These are phyloP conservation scores for Montifringilla adamsi DNA, from an alignment of 2,113 vertebrate species.

Conservation along the genomic window DNA sequence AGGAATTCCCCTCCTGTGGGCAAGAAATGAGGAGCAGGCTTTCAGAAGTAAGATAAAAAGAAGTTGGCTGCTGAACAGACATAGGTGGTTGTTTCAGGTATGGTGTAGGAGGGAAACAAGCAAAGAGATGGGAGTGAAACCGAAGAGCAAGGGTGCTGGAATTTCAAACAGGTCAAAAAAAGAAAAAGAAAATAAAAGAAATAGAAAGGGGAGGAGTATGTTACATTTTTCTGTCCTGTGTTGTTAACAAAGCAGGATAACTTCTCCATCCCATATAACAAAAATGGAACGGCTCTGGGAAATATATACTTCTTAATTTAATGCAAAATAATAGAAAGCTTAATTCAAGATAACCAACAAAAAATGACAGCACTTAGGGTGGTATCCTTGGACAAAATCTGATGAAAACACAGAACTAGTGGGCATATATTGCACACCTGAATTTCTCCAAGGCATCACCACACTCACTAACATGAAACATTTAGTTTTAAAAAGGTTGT, in stretches of 20 bases:
- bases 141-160: background rate
- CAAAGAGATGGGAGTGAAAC: background rate
- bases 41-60: background rate
- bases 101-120: background rate
- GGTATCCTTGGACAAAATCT: background rate
- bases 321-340: background rate
- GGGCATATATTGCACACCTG: background rate
- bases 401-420: background rate
- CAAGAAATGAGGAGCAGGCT: background rate
- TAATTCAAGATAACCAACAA: background rate
- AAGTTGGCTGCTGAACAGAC: background rate
- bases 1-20: background rate
- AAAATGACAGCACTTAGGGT: background rate
- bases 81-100: background rate
- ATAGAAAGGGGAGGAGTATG: background rate
- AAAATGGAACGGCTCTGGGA: background rate
- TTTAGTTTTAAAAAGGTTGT: background rate
- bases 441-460: background rate
- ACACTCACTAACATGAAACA: background rate
- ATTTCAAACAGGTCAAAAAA: background rate
- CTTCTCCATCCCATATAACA: background rate
- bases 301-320: background rate
- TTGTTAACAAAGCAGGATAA: background rate
- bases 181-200: background rate
- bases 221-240: background rate